Evolutionary conservation across 2,113 vertebrate genomes (phyloP).

Genomic region (Paramormyrops kingsleyae): DNA sequence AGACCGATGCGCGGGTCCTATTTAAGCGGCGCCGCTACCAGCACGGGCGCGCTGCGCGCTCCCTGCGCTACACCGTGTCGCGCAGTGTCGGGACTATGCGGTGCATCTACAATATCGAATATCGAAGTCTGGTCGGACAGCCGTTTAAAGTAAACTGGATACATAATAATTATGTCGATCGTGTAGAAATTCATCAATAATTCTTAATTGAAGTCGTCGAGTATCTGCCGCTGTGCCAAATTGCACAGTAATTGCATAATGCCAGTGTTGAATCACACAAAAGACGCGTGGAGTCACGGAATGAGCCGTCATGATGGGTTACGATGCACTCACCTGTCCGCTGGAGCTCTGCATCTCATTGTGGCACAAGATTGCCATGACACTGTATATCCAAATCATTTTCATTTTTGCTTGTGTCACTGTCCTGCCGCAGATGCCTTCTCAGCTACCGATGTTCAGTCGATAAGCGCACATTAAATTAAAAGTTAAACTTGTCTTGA

Average conservation of each 20-base stretch:
- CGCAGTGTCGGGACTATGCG: background rate
- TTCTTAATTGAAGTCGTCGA: background rate
- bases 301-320: background rate
- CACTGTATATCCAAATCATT: constrained; percentile 43
- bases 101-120: background rate
- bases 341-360: constrained; percentile 35
- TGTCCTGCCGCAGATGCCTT: background rate
- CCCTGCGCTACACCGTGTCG: background rate
- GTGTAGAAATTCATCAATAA: background rate
- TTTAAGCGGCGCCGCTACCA: background rate
- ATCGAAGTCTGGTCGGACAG: background rate
- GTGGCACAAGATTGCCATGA: constrained; percentile 42
- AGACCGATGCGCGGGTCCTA: background rate
- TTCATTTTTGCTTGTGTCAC: constrained; percentile 22
- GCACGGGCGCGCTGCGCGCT: background rate
- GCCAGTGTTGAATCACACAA: background rate
- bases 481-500: background rate
- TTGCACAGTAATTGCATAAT: background rate
- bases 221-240: background rate
- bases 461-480: background rate
- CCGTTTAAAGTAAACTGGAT: background rate
- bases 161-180: background rate
- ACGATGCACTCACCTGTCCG: constrained; percentile 55
- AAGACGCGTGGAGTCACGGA: background rate
- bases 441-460: background rate